Conservation (phyloP, 2,113 vertebrate genomes). For the Elgaria multicarinata region DNA sequence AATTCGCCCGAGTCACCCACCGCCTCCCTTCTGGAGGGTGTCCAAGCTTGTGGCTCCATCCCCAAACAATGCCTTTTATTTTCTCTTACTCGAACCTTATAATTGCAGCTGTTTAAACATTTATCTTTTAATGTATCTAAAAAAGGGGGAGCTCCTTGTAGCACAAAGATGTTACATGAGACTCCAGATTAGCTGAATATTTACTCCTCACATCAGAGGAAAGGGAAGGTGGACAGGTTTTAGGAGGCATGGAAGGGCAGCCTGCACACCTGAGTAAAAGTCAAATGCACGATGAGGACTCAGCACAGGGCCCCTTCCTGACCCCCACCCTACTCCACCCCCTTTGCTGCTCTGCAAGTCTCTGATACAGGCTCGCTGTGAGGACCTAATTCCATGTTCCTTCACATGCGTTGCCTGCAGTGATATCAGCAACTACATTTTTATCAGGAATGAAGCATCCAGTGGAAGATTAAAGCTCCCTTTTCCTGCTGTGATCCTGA, state of each 20-base stretch:
- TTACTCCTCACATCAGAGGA: conserved; percentile 55
- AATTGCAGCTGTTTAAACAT: conserved; percentile 78
- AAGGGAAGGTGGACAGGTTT: conserved; percentile 19
- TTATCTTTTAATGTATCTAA: conserved; percentile 68
- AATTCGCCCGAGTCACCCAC: conserved; percentile 69
- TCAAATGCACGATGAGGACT: background rate
- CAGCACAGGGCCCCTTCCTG: background rate
- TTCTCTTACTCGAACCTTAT: conserved; percentile 55
- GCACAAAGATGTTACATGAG: conserved; percentile 69
- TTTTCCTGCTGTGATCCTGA: too few species aligned
- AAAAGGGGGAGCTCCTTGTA: conserved; percentile 55
- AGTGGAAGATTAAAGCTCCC: too few species aligned
- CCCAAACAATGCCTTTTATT: conserved; percentile 49
- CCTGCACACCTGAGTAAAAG: background rate
- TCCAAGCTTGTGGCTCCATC: conserved; percentile 64
- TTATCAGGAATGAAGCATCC: too few species aligned
- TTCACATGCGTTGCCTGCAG: too few species aligned
- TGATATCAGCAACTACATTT: too few species aligned
- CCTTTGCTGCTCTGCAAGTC: too few species aligned
- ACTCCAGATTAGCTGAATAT: conserved; percentile 30
- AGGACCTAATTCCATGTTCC: too few species aligned
- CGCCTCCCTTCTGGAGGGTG: conserved; percentile 67
- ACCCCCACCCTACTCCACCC: background rate
- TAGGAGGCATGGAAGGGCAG: background rate
- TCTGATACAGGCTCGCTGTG: too few species aligned